A percentile compares a stretch with the other conserved stretches of the same genome.
Evolutionary conservation across 2,113 vertebrate genomes (phyloP).

Genomic region (Noctilio leporinus): DNA sequence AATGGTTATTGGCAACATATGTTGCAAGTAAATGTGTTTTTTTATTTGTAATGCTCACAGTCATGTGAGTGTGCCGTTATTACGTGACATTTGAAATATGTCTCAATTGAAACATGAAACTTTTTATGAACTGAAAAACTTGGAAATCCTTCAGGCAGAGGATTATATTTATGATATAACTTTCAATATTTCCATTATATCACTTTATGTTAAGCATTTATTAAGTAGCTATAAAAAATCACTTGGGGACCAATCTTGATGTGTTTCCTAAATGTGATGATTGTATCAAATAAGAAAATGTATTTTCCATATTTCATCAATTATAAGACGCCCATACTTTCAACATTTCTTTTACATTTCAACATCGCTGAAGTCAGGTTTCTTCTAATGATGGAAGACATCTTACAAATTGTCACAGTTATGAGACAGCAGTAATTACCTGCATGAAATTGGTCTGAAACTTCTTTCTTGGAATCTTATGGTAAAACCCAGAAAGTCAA

Average conservation of each 20-base stretch:
- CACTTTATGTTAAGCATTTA: slow-evolving; percentile 69
- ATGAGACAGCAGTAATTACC: neutral
- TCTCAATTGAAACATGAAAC: slow-evolving; percentile 78
- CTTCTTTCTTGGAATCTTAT: neutral
- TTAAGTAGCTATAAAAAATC: slow-evolving; percentile 71
- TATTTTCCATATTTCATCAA: slow-evolving; percentile 38
- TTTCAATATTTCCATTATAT: slow-evolving; percentile 75
- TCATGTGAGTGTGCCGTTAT: slow-evolving; percentile 65
- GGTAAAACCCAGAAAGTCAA: neutral
- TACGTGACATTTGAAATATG: slow-evolving; percentile 69
- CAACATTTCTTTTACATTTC: slow-evolving; percentile 9
- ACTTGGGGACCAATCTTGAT: slow-evolving; percentile 61
- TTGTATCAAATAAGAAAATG: slow-evolving; percentile 41
- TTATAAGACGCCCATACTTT: neutral
- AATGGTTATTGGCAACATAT: slow-evolving; percentile 45
- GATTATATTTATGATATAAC: slow-evolving; percentile 74
- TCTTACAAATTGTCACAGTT: neutral
- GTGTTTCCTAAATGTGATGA: slow-evolving; percentile 38
- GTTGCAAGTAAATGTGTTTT: slow-evolving; percentile 59
- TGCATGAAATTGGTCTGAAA: neutral
- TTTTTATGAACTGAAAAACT: slow-evolving; percentile 78
- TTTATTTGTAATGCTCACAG: slow-evolving; percentile 62
- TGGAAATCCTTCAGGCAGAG: slow-evolving; percentile 77
- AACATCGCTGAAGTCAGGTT: neutral
- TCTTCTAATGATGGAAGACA: neutral